A percentile compares a stretch with the other conserved stretches of the same genome.
phyloP scores from a whole-genome alignment of 92 coral and sea anemone species.

The Palythoa grandis region DNA sequence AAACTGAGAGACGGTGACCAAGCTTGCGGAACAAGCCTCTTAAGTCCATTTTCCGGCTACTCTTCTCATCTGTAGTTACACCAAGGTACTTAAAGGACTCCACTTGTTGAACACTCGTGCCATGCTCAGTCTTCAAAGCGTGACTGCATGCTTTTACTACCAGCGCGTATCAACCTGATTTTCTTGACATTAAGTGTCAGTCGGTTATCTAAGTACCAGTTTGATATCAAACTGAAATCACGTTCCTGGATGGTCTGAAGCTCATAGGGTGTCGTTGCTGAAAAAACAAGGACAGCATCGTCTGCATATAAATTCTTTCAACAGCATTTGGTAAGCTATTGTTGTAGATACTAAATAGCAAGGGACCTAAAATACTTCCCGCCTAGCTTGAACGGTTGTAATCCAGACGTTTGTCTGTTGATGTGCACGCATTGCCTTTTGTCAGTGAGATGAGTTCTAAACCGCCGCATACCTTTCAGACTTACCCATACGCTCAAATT shows the following conservation, averaged over 20 bases:
- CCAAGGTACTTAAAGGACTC: constrained; percentile 55
- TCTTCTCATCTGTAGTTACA: constrained; percentile 15
- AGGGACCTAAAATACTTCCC: constrained; percentile 51
- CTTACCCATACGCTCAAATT: constrained; percentile 49
- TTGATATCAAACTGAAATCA: constrained; percentile 45
- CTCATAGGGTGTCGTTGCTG: neutral
- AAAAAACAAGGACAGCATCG: constrained; percentile 48
- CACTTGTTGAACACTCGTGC: constrained; percentile 44
- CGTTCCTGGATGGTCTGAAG: constrained; percentile 39
- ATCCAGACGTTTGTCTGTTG: constrained; percentile 52
- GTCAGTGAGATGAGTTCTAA: constrained; percentile 57
- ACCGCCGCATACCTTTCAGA: constrained; percentile 44
- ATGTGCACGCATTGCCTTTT: constrained; percentile 56
- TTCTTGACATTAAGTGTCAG: constrained; percentile 58
- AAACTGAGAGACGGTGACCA: neutral
- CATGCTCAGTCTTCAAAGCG: constrained; percentile 44
- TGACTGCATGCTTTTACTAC: constrained; percentile 53
- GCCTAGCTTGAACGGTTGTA: constrained; percentile 25
- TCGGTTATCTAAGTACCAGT: constrained; percentile 58
- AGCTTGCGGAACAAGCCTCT: neutral
- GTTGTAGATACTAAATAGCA: constrained; percentile 38
- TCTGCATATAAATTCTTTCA: constrained; percentile 50
- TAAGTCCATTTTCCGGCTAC: neutral
- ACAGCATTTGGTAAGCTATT: constrained; percentile 46
- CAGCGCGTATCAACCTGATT: constrained; percentile 56